These are phyloP conservation scores for Iselma pallidipennis DNA, from an alignment of 2,888 invertebrate genomes.

Conservation along the genomic window DNA sequence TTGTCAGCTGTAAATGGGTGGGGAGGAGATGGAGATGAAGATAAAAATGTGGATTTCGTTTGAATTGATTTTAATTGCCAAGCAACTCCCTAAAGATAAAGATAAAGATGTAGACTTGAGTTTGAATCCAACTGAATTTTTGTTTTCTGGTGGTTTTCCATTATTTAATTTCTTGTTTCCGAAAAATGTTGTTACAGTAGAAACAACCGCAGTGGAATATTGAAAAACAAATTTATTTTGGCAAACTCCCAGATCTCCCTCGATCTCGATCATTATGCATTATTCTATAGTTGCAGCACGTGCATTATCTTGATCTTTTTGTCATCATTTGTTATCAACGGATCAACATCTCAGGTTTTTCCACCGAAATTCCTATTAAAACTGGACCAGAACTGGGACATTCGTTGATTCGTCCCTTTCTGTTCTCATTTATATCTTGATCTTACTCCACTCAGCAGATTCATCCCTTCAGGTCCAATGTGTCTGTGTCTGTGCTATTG, in stretches of 20 bases:
- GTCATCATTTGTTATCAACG: conserved; percentile 31
- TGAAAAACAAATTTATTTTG: background rate
- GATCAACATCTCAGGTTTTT: conserved; percentile 27
- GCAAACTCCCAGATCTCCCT: background rate
- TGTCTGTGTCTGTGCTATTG: too few species aligned
- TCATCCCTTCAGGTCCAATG: background rate
- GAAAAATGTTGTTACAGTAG: too few species aligned
- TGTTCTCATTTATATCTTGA: background rate
- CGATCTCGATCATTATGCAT: background rate
- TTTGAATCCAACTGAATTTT: too few species aligned
- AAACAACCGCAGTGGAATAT: background rate
- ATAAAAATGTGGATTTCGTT: too few species aligned
- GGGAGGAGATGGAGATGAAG: too few species aligned
- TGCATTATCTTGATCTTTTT: conserved; percentile 33
- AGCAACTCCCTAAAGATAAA: too few species aligned
- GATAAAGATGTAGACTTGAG: too few species aligned
- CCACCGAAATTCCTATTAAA: conserved; percentile 31
- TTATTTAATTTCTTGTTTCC: too few species aligned
- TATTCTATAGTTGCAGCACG: conserved; percentile 12
- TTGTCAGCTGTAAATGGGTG: too few species aligned
- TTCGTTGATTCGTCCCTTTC: background rate
- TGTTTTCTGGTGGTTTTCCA: too few species aligned
- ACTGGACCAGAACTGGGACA: conserved; percentile 22
- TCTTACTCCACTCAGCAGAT: background rate
- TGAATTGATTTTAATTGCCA: too few species aligned